Percentiles rank a stretch among this genome's conserved stretches.
Conservation (phyloP, 2,888 invertebrate species). For the Digitonthophagus gazella region DNA sequence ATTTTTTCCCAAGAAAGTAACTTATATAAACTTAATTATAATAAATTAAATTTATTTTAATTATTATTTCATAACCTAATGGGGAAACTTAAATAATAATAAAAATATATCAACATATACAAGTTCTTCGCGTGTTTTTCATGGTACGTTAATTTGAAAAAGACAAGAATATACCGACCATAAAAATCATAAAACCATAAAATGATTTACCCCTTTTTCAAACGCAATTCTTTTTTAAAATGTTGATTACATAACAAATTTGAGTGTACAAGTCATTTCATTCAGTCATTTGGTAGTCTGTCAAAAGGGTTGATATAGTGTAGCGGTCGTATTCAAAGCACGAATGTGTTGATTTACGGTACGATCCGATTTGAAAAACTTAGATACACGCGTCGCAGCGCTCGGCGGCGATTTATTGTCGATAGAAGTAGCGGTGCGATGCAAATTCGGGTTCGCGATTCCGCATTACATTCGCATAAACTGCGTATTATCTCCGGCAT, state of each 20-base stretch:
- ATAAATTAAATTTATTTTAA: too few species aligned
- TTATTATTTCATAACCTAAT: too few species aligned
- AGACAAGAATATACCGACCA: neutral
- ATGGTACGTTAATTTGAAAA: neutral
- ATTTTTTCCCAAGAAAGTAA: too few species aligned
- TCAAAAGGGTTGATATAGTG: neutral
- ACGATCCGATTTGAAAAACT: neutral
- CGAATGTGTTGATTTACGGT: neutral
- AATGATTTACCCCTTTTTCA: neutral
- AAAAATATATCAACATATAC: neutral
- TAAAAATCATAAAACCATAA: neutral
- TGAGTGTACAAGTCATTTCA: too few species aligned
- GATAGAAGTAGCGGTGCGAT: neutral
- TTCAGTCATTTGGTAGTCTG: neutral
- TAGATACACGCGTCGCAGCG: neutral
- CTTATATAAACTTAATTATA: too few species aligned
- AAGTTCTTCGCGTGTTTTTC: neutral
- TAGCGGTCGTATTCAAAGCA: neutral
- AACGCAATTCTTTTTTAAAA: too few species aligned
- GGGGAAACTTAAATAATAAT: too few species aligned
- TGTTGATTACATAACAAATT: too few species aligned
- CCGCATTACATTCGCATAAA: constrained; percentile 9
- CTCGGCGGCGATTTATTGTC: neutral
- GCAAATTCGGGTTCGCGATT: constrained; percentile 2
- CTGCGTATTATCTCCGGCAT: constrained; percentile 8